phyloP scores from a whole-genome alignment of 2,797 vertebrate species.

The Adelosebastes latens region DNA sequence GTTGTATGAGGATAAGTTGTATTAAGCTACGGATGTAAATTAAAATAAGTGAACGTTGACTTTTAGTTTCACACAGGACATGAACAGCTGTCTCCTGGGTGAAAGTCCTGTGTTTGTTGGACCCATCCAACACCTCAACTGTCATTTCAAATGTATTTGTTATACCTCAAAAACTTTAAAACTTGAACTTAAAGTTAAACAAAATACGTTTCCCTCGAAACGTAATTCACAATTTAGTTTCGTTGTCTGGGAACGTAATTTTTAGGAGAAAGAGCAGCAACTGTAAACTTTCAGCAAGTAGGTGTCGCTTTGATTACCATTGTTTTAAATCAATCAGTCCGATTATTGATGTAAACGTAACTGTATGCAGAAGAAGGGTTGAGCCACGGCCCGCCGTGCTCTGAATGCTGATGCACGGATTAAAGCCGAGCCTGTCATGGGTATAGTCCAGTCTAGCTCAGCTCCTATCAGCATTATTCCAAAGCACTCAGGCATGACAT shows the following conservation, averaged over 20 bases:
- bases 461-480: slow-evolving; percentile 76
- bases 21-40: too few species aligned
- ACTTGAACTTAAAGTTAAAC: too few species aligned
- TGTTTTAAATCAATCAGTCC: not conserved
- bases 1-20: too few species aligned
- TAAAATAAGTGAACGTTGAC: too few species aligned
- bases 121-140: too few species aligned
- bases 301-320: not conserved
- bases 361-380: slow-evolving; percentile 7
- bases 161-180: too few species aligned
- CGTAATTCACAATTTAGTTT: not conserved
- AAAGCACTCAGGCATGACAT: slow-evolving; percentile 72
- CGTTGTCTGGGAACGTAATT: not conserved
- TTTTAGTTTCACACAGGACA: too few species aligned
- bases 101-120: not conserved
- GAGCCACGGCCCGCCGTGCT: slow-evolving; percentile 6
- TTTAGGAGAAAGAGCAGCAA: not conserved
- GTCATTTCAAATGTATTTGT: too few species aligned
- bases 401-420: slow-evolving; percentile 44
- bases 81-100: too few species aligned
- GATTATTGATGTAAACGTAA: not conserved
- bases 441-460: slow-evolving; percentile 49
- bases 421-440: slow-evolving; percentile 45
- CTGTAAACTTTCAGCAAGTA: not conserved
- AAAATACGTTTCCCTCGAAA: too few species aligned